A percentile compares a stretch with the other conserved stretches of the same genome.
phyloP scores from a whole-genome alignment of 2,888 invertebrate species.

The Heterodera filipjevi region DNA sequence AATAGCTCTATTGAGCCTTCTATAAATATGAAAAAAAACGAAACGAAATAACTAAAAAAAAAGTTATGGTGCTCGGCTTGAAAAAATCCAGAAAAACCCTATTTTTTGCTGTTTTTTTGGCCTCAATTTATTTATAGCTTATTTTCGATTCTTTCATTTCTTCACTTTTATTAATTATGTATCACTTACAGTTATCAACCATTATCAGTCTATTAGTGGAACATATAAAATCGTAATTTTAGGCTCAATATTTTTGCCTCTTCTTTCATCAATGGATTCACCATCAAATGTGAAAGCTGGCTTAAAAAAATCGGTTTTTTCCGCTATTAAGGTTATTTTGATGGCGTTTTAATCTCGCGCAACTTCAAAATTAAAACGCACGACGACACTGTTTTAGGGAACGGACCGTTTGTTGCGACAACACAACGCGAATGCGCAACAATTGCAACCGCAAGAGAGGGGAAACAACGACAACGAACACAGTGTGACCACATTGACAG shows the following conservation, averaged over 20 bases:
- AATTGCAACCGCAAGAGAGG: neutral
- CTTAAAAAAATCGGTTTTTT: neutral
- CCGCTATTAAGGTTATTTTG: neutral
- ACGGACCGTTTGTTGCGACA: neutral
- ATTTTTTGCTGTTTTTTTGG: no score
- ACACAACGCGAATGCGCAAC: neutral
- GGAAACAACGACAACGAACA: neutral
- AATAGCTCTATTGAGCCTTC: no score
- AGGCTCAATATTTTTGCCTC: neutral
- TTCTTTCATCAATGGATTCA: neutral
- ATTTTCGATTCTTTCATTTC: no score
- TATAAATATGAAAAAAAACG: no score
- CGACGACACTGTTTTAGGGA: neutral
- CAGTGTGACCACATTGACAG: neutral
- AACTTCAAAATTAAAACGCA: neutral
- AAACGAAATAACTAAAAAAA: no score
- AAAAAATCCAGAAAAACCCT: no score
- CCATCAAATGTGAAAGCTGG: constrained; percentile 1
- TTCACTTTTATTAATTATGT: no score
- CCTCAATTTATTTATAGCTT: no score
- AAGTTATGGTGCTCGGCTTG: no score
- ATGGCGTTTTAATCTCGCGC: neutral
- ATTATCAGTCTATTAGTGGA: no score
- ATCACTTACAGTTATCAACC: no score
- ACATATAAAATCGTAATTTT: no score